Base-by-base conservation (phyloP, 2,888 invertebrate genomes). In the Eumerus sabulonum region DNA sequence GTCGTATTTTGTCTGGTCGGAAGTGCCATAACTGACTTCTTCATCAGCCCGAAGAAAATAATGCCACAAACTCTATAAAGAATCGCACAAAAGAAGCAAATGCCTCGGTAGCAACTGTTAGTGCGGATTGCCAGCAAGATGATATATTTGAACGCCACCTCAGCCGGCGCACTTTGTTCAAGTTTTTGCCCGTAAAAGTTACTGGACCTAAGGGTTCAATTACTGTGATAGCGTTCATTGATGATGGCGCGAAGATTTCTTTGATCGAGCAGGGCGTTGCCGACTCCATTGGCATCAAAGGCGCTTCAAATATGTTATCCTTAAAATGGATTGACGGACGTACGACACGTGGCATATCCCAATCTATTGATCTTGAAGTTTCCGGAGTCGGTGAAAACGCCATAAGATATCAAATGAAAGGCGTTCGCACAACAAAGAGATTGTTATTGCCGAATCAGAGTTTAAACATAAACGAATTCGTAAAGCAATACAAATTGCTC, bases 251-350 rank as follows among this genome's bases (percentile, higher is more conserved):
- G 1, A 62, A 40, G 16, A 40, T 59, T 9, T 59, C 59, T 7
- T 17, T 59, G 35, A 35, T 59, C 12, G 47, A 50, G 13, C 18
- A 54, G 47, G 27, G n/a, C 9, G 54, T 67, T 7, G 59, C 66
- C n/a, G 40, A 60, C 18, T 18, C 35, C 9, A n/a, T 62, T 27
- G 67, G 67, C 35, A 12, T 60, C 9, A 53, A 63, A 18, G 59
- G 59, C 0, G 16, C 18, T 17, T 45, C 56, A 5, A 42, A 51
- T 27, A 38, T 62, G 11, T 12, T 72, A 9, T 40, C 40, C 1
- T 18, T 67, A 2, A 60, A 19, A 42, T 63, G 51, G 63, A 51
- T 53, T 19, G 40, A 35, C 5, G 16, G 56, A 13, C 38, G 57
- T 42, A 63, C 44, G 9, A 57, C 51, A 1, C 56, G 14, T 17